Evolutionary conservation across 1,140 invertebrate species (phyloP), one percentile per base, ranked within the genome.

Genomic region (Sminthurinus signatus): DNA sequence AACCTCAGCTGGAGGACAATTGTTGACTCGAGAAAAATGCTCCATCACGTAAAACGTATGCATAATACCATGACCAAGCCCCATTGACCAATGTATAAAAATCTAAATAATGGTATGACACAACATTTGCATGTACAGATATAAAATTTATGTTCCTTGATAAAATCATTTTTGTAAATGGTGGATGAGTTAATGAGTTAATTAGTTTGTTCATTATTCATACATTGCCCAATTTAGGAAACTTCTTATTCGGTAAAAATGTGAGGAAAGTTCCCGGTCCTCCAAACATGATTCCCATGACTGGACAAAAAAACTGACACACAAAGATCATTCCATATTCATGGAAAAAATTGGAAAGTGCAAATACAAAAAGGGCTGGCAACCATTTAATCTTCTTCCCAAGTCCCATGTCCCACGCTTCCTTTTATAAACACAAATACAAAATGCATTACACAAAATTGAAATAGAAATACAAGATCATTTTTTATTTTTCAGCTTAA

Each of bases 251-350:
- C 39, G 80, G 78, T 0, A 85, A 58, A 1, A 82, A 83, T 0
- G 88, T 78, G 57, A 82, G 77, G 21, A 64, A 29, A 12, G 54
- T 68, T 69, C 85, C 84, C 32, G 84, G 73, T 0, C 81, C 76
- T 0, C 81, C 82, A 72, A 90, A 91, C 54, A 83, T 71, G 1
- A 89, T 62, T 58, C 94, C 81, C 67, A 96, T 78, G 0, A 93
- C 83, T 0, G 93, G 93, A 72, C 88, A 93, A 75, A 93, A 93
- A 74, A 93, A 88, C n/a, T 85, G 81, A 44, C 93, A 85, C 0
- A 84, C 81, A 27, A 89, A 81, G 1, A 82, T 81, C 0, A 96
- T 72, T 52, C 93, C 83, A 74, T 93, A 88, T 76, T 96, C 93
- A 74, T 95, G 92, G 54, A 92, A 84, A 2, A 88, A 64, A 0